Percentiles rank a stretch among this genome's conserved stretches.
These are phyloP conservation scores for Charina bottae DNA, from an alignment of 2,113 vertebrate species.

Conservation along the genomic window DNA sequence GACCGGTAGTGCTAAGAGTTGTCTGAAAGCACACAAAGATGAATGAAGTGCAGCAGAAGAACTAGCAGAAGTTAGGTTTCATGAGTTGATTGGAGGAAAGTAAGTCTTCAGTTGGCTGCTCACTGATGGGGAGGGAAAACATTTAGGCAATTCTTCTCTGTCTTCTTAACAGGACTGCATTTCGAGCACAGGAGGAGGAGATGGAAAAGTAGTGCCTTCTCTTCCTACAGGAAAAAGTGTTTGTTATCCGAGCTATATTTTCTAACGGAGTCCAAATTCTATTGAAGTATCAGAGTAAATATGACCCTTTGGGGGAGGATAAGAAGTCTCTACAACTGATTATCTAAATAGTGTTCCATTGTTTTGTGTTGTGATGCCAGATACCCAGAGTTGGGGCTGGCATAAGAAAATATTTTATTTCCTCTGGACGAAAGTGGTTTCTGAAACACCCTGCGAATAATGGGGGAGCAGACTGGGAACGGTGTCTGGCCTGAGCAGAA, in stretches of 20 bases:
- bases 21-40: not conserved
- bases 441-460: not conserved
- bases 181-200: not conserved
- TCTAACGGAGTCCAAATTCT: constrained; percentile 35
- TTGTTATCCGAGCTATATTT: constrained; percentile 15
- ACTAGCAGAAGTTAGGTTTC: not conserved
- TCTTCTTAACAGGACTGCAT: not conserved
- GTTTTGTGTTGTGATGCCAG: constrained; percentile 20
- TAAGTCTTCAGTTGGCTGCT: not conserved
- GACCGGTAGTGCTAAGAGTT: not conserved
- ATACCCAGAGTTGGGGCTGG: constrained; percentile 18
- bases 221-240: not conserved
- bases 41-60: not conserved
- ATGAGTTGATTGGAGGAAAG: not conserved
- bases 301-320: constrained; percentile 7
- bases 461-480: not conserved
- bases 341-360: constrained; percentile 8
- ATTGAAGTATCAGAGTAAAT: constrained; percentile 21
- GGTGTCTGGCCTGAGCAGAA: not conserved
- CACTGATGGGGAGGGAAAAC: not conserved
- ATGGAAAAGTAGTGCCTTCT: not conserved
- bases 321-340: constrained; percentile 1
- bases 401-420: not conserved
- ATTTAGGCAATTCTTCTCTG: not conserved
- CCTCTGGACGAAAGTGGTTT: not conserved